Percentiles rank a stretch among this genome's conserved stretches.
Evolutionary conservation across 1,140 invertebrate genomes (phyloP).

Genomic region (Semibalanus balanoides): DNA sequence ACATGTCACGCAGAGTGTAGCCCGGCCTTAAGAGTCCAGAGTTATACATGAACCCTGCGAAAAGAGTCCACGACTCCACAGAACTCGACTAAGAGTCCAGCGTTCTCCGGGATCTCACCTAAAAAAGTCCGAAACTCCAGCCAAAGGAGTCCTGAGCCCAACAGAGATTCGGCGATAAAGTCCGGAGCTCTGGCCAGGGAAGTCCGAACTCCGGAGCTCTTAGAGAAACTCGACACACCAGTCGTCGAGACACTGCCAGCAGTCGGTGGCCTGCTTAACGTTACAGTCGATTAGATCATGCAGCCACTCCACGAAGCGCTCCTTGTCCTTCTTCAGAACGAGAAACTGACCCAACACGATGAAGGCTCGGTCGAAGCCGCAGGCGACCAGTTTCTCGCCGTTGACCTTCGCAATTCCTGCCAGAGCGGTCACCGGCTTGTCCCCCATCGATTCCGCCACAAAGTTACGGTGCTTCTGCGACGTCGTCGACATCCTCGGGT

Average conservation of each 20-base stretch:
- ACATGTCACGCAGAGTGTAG: too few species aligned
- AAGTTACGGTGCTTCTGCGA: slow-evolving; percentile 89
- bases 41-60: too few species aligned
- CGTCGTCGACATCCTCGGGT: slow-evolving; percentile 71
- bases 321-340: slow-evolving; percentile 86
- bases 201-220: too few species aligned
- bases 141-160: too few species aligned
- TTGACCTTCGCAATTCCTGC: slow-evolving; percentile 84
- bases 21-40: too few species aligned
- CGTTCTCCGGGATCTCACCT: too few species aligned
- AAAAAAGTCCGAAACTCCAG: too few species aligned
- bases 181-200: too few species aligned
- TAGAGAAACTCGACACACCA: slow-evolving; percentile 89
- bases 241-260: slow-evolving; percentile 75
- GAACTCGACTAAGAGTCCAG: too few species aligned
- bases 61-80: too few species aligned
- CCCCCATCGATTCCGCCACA: slow-evolving; percentile 86
- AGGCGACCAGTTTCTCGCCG: slow-evolving; percentile 60
- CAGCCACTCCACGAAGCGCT: slow-evolving; percentile 94
- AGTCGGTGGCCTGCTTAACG: slow-evolving; percentile 77
- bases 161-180: too few species aligned
- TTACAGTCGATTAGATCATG: slow-evolving; percentile 81
- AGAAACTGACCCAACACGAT: slow-evolving; percentile 93
- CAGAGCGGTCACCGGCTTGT: slow-evolving; percentile 80
- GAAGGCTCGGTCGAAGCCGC: slow-evolving; percentile 90